A percentile compares a stretch with the other conserved stretches of the same genome.
Evolutionary conservation across 2,888 invertebrate genomes (phyloP).

Genomic region (Mellilla xanthometata): DNA sequence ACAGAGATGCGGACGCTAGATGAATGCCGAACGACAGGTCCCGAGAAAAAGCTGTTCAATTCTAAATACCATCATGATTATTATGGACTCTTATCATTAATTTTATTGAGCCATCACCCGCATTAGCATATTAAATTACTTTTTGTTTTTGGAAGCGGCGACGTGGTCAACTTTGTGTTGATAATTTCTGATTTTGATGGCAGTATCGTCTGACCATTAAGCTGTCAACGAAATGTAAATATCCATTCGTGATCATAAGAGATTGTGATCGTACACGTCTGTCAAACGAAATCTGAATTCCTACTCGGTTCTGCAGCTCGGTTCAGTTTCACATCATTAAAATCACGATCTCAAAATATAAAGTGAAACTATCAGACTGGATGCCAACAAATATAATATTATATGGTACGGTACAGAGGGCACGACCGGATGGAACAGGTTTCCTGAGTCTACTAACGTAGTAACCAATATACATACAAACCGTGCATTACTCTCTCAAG

Average conservation of each 20-base stretch:
- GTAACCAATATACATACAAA: constrained; percentile 77
- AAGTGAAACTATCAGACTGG: constrained; percentile 69
- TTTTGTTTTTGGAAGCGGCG: constrained; percentile 42
- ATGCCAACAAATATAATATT: constrained; percentile 51
- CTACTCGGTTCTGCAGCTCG: constrained; percentile 22
- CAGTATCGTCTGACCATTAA: constrained; percentile 45
- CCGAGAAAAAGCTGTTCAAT: constrained; percentile 44
- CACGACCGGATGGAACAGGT: constrained; percentile 71
- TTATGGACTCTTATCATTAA: constrained; percentile 47
- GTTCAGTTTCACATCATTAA: constrained; percentile 43
- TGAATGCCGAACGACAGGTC: constrained; percentile 61
- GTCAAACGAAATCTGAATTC: constrained; percentile 27
- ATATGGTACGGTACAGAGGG: constrained; percentile 70
- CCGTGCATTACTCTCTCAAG: constrained; percentile 65
- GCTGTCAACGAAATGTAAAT: constrained; percentile 48
- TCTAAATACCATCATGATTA: constrained; percentile 44
- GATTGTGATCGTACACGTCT: constrained; percentile 36
- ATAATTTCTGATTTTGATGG: constrained; percentile 42
- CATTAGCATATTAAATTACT: constrained; percentile 59
- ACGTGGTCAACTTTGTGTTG: constrained; percentile 36
- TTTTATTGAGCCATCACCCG: constrained; percentile 57
- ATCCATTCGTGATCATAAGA: constrained; percentile 31
- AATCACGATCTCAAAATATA: constrained; percentile 57
- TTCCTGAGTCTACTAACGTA: constrained; percentile 72
- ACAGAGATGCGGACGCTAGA: constrained; percentile 66